These are phyloP conservation scores for Trematocara marginatum DNA, from an alignment of 2,113 vertebrate species.

Conservation along the genomic window DNA sequence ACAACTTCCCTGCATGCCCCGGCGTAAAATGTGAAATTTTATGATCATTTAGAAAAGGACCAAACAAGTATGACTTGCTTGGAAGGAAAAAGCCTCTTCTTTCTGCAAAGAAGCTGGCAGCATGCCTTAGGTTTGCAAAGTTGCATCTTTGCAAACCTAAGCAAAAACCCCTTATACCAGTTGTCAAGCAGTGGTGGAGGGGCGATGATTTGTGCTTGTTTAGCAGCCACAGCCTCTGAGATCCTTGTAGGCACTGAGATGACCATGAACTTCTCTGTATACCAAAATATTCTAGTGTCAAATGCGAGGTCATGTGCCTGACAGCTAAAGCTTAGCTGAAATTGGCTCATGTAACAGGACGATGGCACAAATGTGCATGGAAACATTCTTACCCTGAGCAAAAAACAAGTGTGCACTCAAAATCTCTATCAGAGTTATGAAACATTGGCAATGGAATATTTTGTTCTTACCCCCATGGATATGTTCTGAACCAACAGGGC, in stretches of 20 bases:
- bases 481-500: not conserved
- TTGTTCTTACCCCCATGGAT: not conserved
- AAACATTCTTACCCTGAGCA: not conserved
- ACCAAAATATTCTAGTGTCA: not conserved
- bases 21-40: not conserved
- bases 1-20: not conserved
- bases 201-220: not conserved
- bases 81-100: not conserved
- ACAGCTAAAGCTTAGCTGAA: not conserved
- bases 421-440: not conserved
- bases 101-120: not conserved
- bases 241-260: not conserved
- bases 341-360: not conserved
- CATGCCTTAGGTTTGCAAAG: not conserved
- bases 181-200: not conserved
- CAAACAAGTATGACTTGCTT: not conserved
- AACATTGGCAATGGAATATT: not conserved
- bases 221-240: not conserved
- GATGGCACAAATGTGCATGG: not conserved
- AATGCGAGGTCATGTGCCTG: not conserved
- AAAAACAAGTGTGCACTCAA: not conserved
- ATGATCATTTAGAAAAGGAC: not conserved
- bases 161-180: not conserved
- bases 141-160: not conserved
- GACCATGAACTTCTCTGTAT: not conserved